phyloP scores from a whole-genome alignment of 1,140 invertebrate genomes.

The Tetraneura akinire region DNA sequence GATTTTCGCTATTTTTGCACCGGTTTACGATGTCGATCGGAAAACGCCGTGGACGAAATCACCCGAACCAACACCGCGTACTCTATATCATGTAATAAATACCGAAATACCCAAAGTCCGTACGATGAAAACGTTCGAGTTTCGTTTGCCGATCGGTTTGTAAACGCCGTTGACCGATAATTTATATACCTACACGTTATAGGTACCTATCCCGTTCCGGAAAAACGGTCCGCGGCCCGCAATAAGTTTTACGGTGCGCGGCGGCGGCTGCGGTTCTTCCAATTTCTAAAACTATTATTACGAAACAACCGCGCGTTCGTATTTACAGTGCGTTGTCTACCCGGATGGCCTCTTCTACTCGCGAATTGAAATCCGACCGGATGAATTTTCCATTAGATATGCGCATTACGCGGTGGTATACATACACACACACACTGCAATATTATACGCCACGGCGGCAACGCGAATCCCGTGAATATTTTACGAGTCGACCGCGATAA shows the following conservation, averaged over 20 bases:
- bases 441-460: not conserved
- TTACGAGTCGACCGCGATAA: constrained; percentile 32
- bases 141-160: constrained; percentile 7
- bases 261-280: constrained; percentile 30
- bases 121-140: no score
- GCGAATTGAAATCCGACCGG: constrained; percentile 32
- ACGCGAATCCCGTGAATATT: constrained; percentile 18
- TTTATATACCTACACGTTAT: no score
- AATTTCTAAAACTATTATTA: constrained; percentile 39
- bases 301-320: constrained; percentile 13
- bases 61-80: no score
- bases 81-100: no score
- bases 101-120: no score
- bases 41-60: not conserved
- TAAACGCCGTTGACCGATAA: not conserved
- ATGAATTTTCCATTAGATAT: constrained; percentile 31
- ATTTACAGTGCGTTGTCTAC: not conserved
- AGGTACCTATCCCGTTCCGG: not conserved
- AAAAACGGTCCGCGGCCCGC: not conserved
- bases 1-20: no score
- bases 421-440: no score
- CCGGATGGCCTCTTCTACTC: not conserved
- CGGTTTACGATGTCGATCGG: no score
- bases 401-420: constrained; percentile 44
- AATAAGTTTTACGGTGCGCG: constrained; percentile 15